Evolutionary conservation across 1,140 invertebrate species (phyloP).

Genomic region (Prorops nasuta): DNA sequence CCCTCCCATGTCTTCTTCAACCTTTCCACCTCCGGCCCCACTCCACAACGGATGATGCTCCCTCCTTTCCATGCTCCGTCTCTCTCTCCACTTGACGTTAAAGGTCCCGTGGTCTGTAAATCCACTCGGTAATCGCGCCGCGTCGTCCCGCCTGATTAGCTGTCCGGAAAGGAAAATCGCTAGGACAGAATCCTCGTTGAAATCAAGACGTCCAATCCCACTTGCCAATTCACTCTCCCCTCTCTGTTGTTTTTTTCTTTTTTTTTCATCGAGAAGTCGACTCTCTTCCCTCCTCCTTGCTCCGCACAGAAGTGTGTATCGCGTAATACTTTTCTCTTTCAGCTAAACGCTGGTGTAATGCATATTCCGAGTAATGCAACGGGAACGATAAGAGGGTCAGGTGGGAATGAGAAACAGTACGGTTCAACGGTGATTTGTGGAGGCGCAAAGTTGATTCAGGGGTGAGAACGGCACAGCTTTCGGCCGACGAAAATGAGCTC

Average conservation of each 20-base stretch:
- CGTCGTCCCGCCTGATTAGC: constrained; percentile 32
- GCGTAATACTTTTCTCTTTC: too few relatives aligned
- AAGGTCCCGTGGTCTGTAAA: constrained; percentile 20
- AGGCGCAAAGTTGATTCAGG: constrained; percentile 37
- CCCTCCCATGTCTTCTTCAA: too few relatives aligned
- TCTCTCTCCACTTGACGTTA: too few relatives aligned
- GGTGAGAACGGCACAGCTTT: constrained; percentile 39
- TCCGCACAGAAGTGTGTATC: too few relatives aligned
- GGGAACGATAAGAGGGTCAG: background rate
- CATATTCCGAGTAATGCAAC: too few relatives aligned
- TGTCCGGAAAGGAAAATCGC: constrained; percentile 31
- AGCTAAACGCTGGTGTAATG: too few relatives aligned
- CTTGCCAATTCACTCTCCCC: too few relatives aligned
- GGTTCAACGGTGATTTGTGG: constrained; percentile 32
- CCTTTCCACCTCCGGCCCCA: too few relatives aligned
- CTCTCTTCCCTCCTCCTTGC: background rate
- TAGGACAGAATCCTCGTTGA: constrained; percentile 12
- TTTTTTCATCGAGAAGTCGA: background rate
- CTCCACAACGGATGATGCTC: too few relatives aligned
- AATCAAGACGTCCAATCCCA: constrained; percentile 21
- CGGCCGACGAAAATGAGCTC: constrained; percentile 42
- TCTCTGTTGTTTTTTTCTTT: constrained; percentile 14
- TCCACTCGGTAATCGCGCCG: constrained; percentile 27
- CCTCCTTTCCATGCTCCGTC: too few relatives aligned
- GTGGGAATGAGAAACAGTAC: constrained; percentile 16